Percentiles rank a stretch among this genome's conserved stretches.
Evolutionary conservation across 2,797 vertebrate species (phyloP).

Genomic region (Xiphorhynchus erythropygius): DNA sequence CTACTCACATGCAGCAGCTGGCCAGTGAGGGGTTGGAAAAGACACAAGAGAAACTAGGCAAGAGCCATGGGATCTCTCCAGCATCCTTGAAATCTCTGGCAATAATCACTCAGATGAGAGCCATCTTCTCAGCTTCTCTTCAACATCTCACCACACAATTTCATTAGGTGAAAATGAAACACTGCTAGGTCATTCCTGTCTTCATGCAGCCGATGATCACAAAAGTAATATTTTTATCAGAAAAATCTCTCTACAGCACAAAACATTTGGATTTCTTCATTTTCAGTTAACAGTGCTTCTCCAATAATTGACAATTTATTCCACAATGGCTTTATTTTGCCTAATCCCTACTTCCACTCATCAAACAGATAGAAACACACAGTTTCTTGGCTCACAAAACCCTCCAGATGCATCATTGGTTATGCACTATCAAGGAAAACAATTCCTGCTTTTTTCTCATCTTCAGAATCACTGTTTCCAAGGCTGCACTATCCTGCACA

Average conservation of each 20-base stretch:
- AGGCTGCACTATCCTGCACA: not conserved
- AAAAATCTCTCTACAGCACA: not conserved
- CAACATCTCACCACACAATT: not conserved
- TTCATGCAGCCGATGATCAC: not conserved
- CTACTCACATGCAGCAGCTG: not conserved
- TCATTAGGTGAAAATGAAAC: constrained; percentile 18
- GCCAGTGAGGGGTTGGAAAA: not conserved
- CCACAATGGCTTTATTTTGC: not conserved
- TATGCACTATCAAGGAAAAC: not conserved
- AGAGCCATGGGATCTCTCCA: not conserved
- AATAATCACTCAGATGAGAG: not conserved
- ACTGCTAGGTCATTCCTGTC: not conserved
- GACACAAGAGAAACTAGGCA: not conserved
- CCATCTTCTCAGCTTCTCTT: not conserved
- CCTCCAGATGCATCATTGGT: not conserved
- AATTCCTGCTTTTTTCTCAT: not conserved
- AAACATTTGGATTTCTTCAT: not conserved
- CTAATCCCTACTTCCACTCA: not conserved
- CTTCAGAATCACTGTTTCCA: not conserved
- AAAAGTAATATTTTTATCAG: not conserved
- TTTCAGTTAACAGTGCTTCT: not conserved
- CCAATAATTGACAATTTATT: not conserved
- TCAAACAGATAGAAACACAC: not conserved
- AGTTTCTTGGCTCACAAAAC: not conserved
- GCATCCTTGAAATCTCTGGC: not conserved